phyloP scores from a whole-genome alignment of 2,888 invertebrate genomes.

The Temnothorax ravouxi region DNA sequence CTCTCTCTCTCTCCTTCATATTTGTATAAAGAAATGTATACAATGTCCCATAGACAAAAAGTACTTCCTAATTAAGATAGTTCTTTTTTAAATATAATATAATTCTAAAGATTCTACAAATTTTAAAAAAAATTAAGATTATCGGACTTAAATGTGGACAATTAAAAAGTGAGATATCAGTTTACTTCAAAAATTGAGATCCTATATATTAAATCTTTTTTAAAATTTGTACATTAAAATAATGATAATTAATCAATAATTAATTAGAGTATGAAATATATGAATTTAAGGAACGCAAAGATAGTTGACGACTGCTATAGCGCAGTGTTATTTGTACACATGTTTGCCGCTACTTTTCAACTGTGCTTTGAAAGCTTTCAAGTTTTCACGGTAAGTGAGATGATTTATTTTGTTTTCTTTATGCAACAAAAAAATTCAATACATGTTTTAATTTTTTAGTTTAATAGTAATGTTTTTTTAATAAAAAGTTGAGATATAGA shows the following conservation, averaged over 20 bases:
- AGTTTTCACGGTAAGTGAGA: slow-evolving; percentile 19
- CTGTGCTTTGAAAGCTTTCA: slow-evolving; percentile 11
- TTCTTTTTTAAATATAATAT: too few relatives aligned
- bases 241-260: not conserved
- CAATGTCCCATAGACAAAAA: not conserved
- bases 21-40: not conserved
- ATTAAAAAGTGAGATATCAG: not conserved
- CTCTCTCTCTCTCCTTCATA: not conserved
- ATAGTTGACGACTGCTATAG: slow-evolving; percentile 65
- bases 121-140: not conserved
- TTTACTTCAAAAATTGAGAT: not conserved
- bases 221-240: not conserved
- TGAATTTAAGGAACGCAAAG: slow-evolving; percentile 48
- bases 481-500: not conserved
- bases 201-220: not conserved
- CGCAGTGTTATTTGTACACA: slow-evolving; percentile 73
- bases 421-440: not conserved
- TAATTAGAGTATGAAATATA: not conserved
- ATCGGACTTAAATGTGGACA: not conserved
- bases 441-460: not conserved
- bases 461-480: not conserved
- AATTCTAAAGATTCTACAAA: not conserved
- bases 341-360: slow-evolving; percentile 72
- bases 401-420: not conserved
- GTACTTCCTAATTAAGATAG: not conserved